phyloP scores from a whole-genome alignment of 2,888 invertebrate species.

The Agapostemon virescens region DNA sequence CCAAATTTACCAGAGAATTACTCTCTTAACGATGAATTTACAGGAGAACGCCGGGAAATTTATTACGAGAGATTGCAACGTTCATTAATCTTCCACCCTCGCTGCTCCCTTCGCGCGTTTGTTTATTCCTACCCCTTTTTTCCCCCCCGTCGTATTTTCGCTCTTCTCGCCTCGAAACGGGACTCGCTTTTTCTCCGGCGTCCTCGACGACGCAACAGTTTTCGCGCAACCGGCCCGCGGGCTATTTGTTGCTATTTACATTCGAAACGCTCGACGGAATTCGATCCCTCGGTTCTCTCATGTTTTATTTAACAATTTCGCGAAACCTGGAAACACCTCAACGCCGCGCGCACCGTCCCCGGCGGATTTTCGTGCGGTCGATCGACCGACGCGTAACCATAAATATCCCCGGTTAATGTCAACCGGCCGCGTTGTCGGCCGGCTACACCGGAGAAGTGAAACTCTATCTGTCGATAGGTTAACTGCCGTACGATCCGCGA shows the following conservation, averaged over 20 bases:
- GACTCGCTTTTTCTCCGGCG: background rate
- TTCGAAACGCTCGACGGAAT: slow-evolving; percentile 11
- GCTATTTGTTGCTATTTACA: slow-evolving; percentile 25
- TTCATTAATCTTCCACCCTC: slow-evolving; percentile 29
- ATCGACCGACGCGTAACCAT: slow-evolving; percentile 38
- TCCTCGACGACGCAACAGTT: slow-evolving; percentile 22
- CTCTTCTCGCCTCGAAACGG: background rate
- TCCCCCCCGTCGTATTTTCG: background rate
- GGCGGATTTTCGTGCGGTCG: slow-evolving; percentile 21
- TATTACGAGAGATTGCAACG: slow-evolving; percentile 42
- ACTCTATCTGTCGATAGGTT: slow-evolving; percentile 70
- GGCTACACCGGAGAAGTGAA: slow-evolving; percentile 54
- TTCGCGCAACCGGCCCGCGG: slow-evolving; percentile 1
- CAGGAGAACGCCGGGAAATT: slow-evolving; percentile 25
- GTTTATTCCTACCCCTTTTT: background rate
- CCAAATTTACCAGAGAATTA: slow-evolving; percentile 51
- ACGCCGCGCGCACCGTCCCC: no score
- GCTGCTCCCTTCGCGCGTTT: background rate
- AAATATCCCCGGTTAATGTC: slow-evolving; percentile 60
- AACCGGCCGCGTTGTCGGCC: slow-evolving; percentile 27
- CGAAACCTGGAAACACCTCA: slow-evolving; percentile 24
- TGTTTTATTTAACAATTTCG: slow-evolving; percentile 42
- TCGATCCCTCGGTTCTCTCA: slow-evolving; percentile 26
- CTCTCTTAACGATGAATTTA: slow-evolving; percentile 50
- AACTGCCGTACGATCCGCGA: slow-evolving; percentile 55